Base-by-base conservation (phyloP, 2,113 vertebrate genomes). In the Strigops habroptila region DNA sequence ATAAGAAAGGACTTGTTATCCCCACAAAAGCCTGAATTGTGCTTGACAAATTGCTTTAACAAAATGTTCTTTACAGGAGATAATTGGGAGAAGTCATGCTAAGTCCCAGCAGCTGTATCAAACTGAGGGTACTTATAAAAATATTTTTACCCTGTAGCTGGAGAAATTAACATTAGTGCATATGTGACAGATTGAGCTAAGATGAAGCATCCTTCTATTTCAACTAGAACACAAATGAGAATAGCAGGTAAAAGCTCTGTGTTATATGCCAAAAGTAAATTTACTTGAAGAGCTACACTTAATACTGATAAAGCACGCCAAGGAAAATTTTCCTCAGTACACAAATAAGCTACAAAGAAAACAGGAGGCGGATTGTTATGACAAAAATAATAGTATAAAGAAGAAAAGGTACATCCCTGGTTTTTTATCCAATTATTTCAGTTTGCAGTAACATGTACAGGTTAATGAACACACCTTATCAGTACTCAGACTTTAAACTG, bases 11-110 rank as follows among this genome's bases (percentile, higher is more conserved):
- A 39, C 62, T 93, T 52, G 39, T 69, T 84, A 63, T 79, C 44
- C 35, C 10, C 46, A 17, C 22, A 81, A 69, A 77, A 79, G 28
- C 22, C 46, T 48, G 22, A 82, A 85, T 33, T 39, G 41, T 6
- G 22, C 28, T 93, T 93, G 92, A 92, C 52, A 91, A 88, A 89
- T 85, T 52, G 63, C 82, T 92, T 82, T 53, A 80, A 24, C 62
- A 43, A 73, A 86, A 87, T 28, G 9, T 55, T 88, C 71, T 88
- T 90, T 71, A 91, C 62, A 59, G 48, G 75, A 78, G 8, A 23
- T 78, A 85, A 92, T 4, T 86, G 79, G 57, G 63, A 82, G 33
- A 78, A 67, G 70, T 51, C 62, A 81, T 53, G 35, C 28, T 25
- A 65, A 70, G 27, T 37, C 51, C 16, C 30, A 76, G n/a, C 25